These are phyloP conservation scores for Hydrophis major DNA, from an alignment of 2,797 vertebrate genomes.

Conservation along the genomic window DNA sequence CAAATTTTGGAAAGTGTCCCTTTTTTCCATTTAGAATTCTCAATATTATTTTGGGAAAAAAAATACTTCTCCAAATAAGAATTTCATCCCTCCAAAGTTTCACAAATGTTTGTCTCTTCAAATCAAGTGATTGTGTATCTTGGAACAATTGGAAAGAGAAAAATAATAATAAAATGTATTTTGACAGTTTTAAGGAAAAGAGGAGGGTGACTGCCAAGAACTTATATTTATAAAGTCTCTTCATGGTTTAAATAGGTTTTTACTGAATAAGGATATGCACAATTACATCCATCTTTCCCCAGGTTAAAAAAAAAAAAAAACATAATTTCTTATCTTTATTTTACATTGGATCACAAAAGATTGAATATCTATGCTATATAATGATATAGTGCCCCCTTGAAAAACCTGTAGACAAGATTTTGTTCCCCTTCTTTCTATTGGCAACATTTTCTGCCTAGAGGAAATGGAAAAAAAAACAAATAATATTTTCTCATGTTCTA, in stretches of 20 bases:
- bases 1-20: not conserved
- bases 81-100: too few relatives aligned
- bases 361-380: not conserved
- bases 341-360: not conserved
- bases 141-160: slow-evolving; percentile 12
- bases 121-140: too few relatives aligned
- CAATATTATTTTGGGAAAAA: not conserved
- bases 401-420: not conserved
- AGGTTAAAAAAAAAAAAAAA: not conserved
- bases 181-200: slow-evolving; percentile 23
- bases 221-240: slow-evolving; percentile 19
- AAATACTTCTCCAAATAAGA: not conserved
- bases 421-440: not conserved
- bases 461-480: not conserved
- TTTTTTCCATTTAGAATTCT: not conserved
- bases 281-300: not conserved
- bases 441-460: not conserved
- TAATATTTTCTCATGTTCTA: not conserved
- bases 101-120: too few relatives aligned
- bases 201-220: not conserved
- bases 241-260: slow-evolving; percentile 9
- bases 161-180: slow-evolving; percentile 13
- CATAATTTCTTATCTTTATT: not conserved
- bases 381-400: not conserved
- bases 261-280: slow-evolving; percentile 10